Base-by-base conservation (phyloP, 2,113 vertebrate genomes). In the Mesoclemmys tuberculata region DNA sequence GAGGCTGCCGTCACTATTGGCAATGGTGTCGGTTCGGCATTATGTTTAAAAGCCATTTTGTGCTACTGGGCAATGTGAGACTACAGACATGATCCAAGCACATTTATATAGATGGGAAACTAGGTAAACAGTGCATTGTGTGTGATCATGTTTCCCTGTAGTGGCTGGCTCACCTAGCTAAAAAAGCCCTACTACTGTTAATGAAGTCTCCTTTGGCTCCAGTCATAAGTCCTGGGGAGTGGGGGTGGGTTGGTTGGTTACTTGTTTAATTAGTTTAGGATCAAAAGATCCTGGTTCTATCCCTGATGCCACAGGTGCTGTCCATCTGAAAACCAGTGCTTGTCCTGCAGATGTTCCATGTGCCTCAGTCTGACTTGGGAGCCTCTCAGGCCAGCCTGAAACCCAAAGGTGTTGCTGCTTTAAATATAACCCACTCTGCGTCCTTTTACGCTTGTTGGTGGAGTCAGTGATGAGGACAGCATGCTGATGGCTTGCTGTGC, bases 1-100 rank as follows among this genome's bases (percentile, higher is more conserved):
- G 49, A 56, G 91, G 48, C 77, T 94, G 77, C 41, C 5, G 2
- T 11, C 87, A 51, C 71, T 93, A 26, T 44, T 75, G n/a, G n/a
- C 88, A 55, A 3, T 12, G 68, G 54, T 90, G 71, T 86, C 0
- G 0, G 13, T 74, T 86, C 54, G 1, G 1, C 0, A 2, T 12
- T 80, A n/a, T 81, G 80, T 8, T 49, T 93, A 75, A 24, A 75
- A 44, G 22, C 10, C 44, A 24, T 21, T 44, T 38, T 46, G 68
- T 11, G 13, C 10, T 92, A 84, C 71, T 94, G 83, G 26, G 46
- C 84, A 27, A 93, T 7, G 9, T 90, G 11, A 14, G 31, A 26
- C 74, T 77, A 44, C 74, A 77, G 19, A 4, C 21, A n/a, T 61
- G 29, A 61, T 68, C 61, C 35, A 35, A 68, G 16, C 16, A 26